Percentiles rank a stretch among this genome's conserved stretches.
phyloP scores from a whole-genome alignment of 2,888 invertebrate species.

The Autographa pulchrina region DNA sequence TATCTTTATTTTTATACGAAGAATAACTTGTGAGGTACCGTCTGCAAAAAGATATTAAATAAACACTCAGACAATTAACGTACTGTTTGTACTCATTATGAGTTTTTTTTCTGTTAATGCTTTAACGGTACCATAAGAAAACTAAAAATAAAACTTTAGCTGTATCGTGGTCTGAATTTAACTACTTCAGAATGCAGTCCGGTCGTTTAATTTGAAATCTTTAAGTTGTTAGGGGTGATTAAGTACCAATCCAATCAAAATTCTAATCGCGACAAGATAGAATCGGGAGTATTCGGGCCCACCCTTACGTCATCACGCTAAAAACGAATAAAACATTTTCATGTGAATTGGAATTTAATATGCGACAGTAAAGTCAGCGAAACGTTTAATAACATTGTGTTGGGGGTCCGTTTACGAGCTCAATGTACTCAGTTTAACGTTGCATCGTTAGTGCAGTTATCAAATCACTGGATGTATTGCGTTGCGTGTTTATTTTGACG shows the following conservation, averaged over 20 bases:
- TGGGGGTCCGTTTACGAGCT: slow-evolving; percentile 71
- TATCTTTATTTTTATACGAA: slow-evolving; percentile 28
- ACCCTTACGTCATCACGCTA: slow-evolving; percentile 50
- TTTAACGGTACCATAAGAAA: not conserved
- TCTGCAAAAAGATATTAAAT: not conserved
- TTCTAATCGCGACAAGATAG: not conserved
- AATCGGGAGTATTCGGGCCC: slow-evolving; percentile 6
- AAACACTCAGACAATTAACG: not conserved
- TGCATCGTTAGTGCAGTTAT: slow-evolving; percentile 71
- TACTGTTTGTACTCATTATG: not conserved
- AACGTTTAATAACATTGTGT: slow-evolving; percentile 71
- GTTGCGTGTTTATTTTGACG: slow-evolving; percentile 73
- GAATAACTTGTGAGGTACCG: slow-evolving; percentile 8
- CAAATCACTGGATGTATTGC: slow-evolving; percentile 72
- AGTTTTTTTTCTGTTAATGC: not conserved
- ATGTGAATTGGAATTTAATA: slow-evolving; percentile 73
- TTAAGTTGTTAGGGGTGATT: not conserved
- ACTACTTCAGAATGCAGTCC: not conserved
- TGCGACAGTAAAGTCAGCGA: slow-evolving; percentile 74
- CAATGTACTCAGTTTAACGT: slow-evolving; percentile 44
- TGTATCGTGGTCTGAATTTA: not conserved
- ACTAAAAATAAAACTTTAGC: no score
- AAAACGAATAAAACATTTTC: slow-evolving; percentile 64
- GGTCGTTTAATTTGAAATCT: not conserved
- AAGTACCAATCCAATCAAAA: slow-evolving; percentile 1